Evolutionary conservation across 2,113 vertebrate species (phyloP).

Genomic region (Menura novaehollandiae): DNA sequence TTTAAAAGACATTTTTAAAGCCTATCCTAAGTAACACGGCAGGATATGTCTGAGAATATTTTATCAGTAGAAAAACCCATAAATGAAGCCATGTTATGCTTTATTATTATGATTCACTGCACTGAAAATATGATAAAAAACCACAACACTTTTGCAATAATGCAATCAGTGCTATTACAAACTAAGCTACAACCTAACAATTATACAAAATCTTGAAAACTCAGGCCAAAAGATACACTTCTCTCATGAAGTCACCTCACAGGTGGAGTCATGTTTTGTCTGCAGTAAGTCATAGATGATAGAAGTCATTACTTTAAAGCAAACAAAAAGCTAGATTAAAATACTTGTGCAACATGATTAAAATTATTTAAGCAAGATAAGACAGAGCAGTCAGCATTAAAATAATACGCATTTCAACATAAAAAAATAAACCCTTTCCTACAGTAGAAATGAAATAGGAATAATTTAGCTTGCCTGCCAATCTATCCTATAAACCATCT

Average conservation of each 20-base stretch:
- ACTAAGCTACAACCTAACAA: neutral
- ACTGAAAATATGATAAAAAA: neutral
- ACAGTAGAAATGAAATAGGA: neutral
- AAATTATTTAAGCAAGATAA: neutral
- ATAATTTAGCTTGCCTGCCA: neutral
- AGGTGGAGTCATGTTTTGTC: neutral
- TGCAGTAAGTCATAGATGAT: neutral
- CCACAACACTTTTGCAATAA: neutral
- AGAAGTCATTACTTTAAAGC: neutral
- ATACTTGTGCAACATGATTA: neutral
- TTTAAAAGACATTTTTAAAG: neutral
- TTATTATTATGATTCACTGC: neutral
- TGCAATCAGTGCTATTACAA: neutral
- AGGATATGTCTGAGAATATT: neutral
- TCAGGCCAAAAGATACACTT: neutral
- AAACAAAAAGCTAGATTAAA: neutral
- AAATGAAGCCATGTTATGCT: neutral
- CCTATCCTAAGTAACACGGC: neutral
- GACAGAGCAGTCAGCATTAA: neutral
- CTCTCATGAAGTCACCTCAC: neutral
- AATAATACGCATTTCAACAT: neutral
- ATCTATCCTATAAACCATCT: neutral
- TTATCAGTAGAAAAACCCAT: neutral
- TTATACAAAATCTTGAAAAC: neutral
- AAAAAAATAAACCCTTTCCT: neutral